Evolutionary conservation across 2,888 invertebrate species (phyloP), one percentile per base, ranked within the genome.

Genomic region (Maniola hyperantus): DNA sequence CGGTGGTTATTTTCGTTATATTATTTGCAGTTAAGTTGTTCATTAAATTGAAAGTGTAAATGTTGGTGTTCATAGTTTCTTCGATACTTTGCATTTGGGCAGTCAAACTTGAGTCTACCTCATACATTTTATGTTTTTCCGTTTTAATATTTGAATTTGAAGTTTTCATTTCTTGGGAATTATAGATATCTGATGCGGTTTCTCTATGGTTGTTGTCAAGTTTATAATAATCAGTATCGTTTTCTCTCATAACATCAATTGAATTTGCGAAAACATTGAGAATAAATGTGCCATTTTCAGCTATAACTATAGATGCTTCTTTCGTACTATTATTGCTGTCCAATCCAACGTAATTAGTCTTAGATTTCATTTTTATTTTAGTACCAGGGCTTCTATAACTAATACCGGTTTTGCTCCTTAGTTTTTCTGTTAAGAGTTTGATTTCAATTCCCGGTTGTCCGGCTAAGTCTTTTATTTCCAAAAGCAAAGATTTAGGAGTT

Each of bases 391-490:
- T 64, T 33, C 48, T 61, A 33, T 46, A 42, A 42, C 58, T 51
- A 50, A 54, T 73, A 55, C 34, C 58, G 8, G 58, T 72, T 11
- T 59, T 70, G 61, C 71, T 59, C 7, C 61, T 61, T 34, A 18
- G n/a, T 34, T 54, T 64, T 33, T 77, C 73, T 4, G 76, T 55
- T 11, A 71, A 69, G 34, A 87, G 55, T 74, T 83, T 82, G 7
- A 87, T 83, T 75, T 84, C 82, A 58, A 85, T 75, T 65, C 74
- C 80, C 2, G 82, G 68, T 10, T 75, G 55, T 1, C 79, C 79
- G 6, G 65, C 73, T 0, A 77, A 72, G 44, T 83, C 77, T 36
- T 80, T 53, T n/a, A 87, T 77, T 69, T 83, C 82, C 7, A 88
- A 54, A 44, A 83, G 62, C 4, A 86, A 65, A 36, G 75, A 62